These are phyloP conservation scores for Acrocephalus scirpaceus DNA, from an alignment of 2,797 vertebrate genomes.

Conservation along the genomic window DNA sequence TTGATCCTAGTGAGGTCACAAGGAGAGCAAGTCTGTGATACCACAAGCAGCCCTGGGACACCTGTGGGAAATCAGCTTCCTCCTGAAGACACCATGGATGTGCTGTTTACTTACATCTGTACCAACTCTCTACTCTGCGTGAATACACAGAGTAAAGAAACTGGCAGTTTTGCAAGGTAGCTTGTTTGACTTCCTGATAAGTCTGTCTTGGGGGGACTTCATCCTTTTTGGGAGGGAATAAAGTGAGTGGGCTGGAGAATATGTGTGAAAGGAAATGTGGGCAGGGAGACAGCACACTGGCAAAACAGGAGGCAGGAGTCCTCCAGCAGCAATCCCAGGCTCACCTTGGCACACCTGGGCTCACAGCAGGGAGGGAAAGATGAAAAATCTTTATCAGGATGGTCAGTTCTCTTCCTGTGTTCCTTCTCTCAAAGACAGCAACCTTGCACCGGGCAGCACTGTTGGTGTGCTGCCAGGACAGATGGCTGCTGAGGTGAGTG, in stretches of 20 bases:
- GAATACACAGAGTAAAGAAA: neutral
- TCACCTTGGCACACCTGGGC: neutral
- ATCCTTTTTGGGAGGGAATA: neutral
- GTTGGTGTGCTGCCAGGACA: neutral
- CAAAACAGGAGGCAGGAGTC: neutral
- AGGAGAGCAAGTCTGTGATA: neutral
- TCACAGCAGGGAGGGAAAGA: neutral
- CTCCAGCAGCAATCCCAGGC: neutral
- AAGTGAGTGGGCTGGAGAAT: neutral
- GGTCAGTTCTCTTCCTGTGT: neutral
- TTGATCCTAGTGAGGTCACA: neutral
- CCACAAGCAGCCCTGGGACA: neutral
- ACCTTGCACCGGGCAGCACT: neutral
- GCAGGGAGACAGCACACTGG: neutral
- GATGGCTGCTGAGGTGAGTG: neutral
- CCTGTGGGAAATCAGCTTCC: neutral
- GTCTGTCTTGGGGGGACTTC: neutral
- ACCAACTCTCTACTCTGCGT: neutral
- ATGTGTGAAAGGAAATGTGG: fast-evolving
- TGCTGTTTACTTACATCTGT: neutral
- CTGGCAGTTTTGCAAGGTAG: neutral
- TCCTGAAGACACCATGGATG: neutral
- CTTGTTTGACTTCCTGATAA: neutral
- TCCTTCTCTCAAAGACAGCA: neutral
- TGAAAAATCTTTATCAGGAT: neutral